Evolutionary conservation across 2,797 vertebrate species (phyloP), one percentile per base, ranked within the genome.

Genomic region (Trematomus bernacchii): DNA sequence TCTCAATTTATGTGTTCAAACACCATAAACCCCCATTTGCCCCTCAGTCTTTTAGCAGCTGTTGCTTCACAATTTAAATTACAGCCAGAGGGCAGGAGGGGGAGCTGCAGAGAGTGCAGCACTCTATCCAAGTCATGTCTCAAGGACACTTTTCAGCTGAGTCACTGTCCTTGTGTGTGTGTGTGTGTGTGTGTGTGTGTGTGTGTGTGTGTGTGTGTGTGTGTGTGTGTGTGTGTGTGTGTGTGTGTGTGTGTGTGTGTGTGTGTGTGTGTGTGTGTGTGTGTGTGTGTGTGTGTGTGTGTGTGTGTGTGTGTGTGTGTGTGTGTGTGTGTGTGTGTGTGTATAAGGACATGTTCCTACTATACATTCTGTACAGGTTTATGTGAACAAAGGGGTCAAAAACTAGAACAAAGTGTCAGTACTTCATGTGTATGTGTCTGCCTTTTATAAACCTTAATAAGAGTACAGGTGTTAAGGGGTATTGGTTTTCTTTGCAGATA

Each of bases 71-170:
- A 71, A 21, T 46, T 64, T 10, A 2, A 16, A 55, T 64, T 80
- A 43, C 73, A 86, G 64, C 18, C 21, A 40, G 21, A 3, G 58
- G 81, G 64, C 85, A 81, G 79, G 42, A 55, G 88, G 69, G 85
- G 89, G 90, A 47, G 89, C 88, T 85, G 84, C 66, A 79, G 87
- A 61, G 51, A 75, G 47, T 3, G 16, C 9, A 76, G 48, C 46
- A 3, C 12, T n/a, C 19, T 1, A 5, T 71, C 58, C n/a, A 42
- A 70, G 66, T 33, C 86, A 81, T 77, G 71, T 83, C 83, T 92
- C 92, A 91, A 91, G 91, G 89, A 91, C 91, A 84, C 55, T 69
- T 89, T 89, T 84, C 58, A 84, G 91, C 92, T 94, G 93, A 94
- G 87, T 94, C 94, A 93, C 77, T 37, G 27, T 84, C 60, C 16